These are phyloP conservation scores for Serripes groenlandicus DNA, from an alignment of 2,888 invertebrate species.

Conservation along the genomic window DNA sequence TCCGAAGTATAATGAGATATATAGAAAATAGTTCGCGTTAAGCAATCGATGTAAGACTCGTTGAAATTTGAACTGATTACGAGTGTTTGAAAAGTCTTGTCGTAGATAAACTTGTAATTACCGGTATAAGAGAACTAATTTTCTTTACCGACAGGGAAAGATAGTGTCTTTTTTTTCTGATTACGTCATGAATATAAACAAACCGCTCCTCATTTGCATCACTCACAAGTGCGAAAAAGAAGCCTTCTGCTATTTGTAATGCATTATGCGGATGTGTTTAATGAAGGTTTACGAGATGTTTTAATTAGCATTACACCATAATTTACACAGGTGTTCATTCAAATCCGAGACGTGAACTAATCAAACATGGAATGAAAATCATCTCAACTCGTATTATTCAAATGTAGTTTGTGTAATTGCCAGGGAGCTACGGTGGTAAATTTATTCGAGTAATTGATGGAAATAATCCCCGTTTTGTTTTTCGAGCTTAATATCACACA, in stretches of 20 bases:
- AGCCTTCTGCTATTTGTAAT: not conserved
- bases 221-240: too few relatives aligned
- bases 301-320: conserved; percentile 19
- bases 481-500: conserved; percentile 44
- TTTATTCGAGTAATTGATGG: conserved; percentile 18
- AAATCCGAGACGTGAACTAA: conserved; percentile 5
- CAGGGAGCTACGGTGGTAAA: conserved; percentile 2
- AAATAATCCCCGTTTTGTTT: conserved; percentile 40
- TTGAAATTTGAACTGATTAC: conserved; percentile 17
- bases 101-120: conserved; percentile 5
- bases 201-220: too few relatives aligned
- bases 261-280: conserved; percentile 14
- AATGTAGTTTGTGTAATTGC: conserved; percentile 7
- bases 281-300: conserved; percentile 8
- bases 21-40: conserved; percentile 2
- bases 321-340: conserved; percentile 11
- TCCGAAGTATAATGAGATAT: not conserved
- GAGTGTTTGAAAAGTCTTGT: conserved; percentile 5
- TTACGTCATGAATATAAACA: not conserved
- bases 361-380: conserved; percentile 17
- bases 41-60: not conserved
- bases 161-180: not conserved
- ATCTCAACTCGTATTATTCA: conserved; percentile 8
- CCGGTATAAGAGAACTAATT: not conserved
- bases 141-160: not conserved